Percentiles rank a stretch among this genome's conserved stretches.
Evolutionary conservation across 2,888 invertebrate species (phyloP).

Genomic region (Rambutsinella grinnellia): DNA sequence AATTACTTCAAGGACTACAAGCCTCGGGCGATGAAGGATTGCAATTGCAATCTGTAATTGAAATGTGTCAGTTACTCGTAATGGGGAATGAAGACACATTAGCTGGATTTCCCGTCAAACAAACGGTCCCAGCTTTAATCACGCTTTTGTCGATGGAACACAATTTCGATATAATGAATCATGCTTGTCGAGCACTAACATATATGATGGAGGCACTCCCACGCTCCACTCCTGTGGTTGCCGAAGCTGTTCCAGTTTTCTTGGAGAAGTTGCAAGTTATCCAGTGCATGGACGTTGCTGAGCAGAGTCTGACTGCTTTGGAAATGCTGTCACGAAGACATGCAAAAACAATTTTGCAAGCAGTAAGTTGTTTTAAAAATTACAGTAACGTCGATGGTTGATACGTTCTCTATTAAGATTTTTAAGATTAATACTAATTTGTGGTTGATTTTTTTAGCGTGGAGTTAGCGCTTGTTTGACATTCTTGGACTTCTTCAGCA

Average conservation of each 20-base stretch:
- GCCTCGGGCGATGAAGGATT: conserved; percentile 95
- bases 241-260: conserved; percentile 97
- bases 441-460: conserved; percentile 73
- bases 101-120: conserved; percentile 97
- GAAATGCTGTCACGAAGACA: conserved; percentile 97
- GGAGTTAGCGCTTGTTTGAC: conserved; percentile 97
- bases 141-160: conserved; percentile 95
- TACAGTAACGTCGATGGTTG: no score
- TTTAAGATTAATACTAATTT: no score
- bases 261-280: conserved; percentile 97
- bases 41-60: conserved; percentile 95
- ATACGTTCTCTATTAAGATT: no score
- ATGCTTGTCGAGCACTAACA: conserved; percentile 96
- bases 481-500: conserved; percentile 98
- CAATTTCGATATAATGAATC: conserved; percentile 99
- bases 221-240: conserved; percentile 94
- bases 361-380: conserved; percentile 77
- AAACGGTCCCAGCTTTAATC: conserved; percentile 95
- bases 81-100: conserved; percentile 99
- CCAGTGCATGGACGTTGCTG: conserved; percentile 99
- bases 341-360: conserved; percentile 95
- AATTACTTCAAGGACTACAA: conserved; percentile 90
- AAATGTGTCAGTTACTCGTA: conserved; percentile 98
- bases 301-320: conserved; percentile 96
- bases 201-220: conserved; percentile 99